Conservation (phyloP, 2,888 invertebrate genomes). For the Drosophila phalerata region DNA sequence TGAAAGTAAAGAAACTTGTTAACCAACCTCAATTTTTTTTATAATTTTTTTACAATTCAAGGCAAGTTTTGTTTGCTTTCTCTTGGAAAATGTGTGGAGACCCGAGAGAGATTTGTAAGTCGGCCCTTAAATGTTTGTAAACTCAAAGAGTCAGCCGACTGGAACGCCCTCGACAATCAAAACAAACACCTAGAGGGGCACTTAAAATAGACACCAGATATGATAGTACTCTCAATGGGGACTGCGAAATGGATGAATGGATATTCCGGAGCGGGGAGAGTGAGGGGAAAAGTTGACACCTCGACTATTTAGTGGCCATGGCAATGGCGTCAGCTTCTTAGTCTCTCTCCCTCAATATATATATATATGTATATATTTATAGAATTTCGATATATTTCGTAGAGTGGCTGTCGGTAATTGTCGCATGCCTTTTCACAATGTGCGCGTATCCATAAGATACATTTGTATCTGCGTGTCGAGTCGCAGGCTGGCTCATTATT, state of each 20-base stretch:
- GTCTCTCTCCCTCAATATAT: background rate
- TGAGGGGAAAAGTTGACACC: slow-evolving; percentile 47
- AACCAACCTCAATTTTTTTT: background rate
- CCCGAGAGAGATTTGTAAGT: background rate
- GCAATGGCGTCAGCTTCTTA: slow-evolving; percentile 43
- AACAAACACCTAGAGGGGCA: slow-evolving; percentile 37
- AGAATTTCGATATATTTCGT: slow-evolving; percentile 26
- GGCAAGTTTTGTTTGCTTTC: background rate
- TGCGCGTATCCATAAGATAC: slow-evolving; percentile 54
- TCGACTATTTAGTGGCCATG: slow-evolving; percentile 63
- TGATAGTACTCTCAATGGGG: slow-evolving; percentile 9
- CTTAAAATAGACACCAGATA: slow-evolving; percentile 54
- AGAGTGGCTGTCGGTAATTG: slow-evolving; percentile 48
- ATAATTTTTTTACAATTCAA: background rate
- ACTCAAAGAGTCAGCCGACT: slow-evolving; percentile 29
- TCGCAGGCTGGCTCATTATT: slow-evolving; percentile 52
- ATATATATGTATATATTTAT: slow-evolving; percentile 2
- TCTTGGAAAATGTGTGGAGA: background rate
- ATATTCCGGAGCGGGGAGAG: background rate
- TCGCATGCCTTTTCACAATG: slow-evolving; percentile 30
- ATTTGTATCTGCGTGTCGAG: slow-evolving; percentile 19
- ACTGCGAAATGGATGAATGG: background rate
- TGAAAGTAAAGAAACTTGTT: background rate
- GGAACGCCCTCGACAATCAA: slow-evolving; percentile 50
- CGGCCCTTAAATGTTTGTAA: slow-evolving; percentile 9